phyloP scores from a whole-genome alignment of 53 echinoderm and acorn worm species.

The Paelopatides confundens region DNA sequence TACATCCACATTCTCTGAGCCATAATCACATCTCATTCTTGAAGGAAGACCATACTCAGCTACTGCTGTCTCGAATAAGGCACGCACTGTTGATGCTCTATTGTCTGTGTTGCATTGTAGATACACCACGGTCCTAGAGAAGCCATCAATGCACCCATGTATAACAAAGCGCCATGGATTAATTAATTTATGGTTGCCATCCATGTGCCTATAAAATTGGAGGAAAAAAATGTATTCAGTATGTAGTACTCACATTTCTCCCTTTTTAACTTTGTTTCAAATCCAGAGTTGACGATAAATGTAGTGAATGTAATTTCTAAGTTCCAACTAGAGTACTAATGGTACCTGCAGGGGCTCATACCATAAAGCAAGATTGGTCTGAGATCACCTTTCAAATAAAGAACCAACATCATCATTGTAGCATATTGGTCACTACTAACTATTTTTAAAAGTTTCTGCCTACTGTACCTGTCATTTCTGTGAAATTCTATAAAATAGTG shows the following conservation, averaged over 20 bases:
- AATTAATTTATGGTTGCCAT: conserved; percentile 69
- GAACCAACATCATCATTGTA: too few species aligned
- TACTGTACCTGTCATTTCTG: too few species aligned
- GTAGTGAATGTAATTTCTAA: too few species aligned
- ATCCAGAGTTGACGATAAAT: too few species aligned
- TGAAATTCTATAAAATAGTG: too few species aligned
- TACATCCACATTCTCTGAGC: conserved; percentile 60
- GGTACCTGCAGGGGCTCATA: too few species aligned
- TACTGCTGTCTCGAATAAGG: conserved; percentile 32
- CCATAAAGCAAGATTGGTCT: too few species aligned
- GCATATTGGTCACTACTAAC: too few species aligned
- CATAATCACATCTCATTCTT: conserved; percentile 67
- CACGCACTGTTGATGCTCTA: conserved; percentile 39
- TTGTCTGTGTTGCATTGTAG: conserved; percentile 67
- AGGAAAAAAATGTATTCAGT: not conserved
- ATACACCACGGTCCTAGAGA: conserved; percentile 54
- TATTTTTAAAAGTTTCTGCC: too few species aligned
- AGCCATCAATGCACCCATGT: conserved; percentile 78
- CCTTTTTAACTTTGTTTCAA: not conserved
- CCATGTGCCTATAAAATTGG: not conserved
- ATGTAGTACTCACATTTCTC: not conserved
- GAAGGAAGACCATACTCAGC: conserved; percentile 69
- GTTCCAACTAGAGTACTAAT: too few species aligned
- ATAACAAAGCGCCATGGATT: conserved; percentile 70
- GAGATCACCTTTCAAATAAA: too few species aligned